Conservation (phyloP, 2,113 vertebrate species). For the Cyanistes caeruleus region DNA sequence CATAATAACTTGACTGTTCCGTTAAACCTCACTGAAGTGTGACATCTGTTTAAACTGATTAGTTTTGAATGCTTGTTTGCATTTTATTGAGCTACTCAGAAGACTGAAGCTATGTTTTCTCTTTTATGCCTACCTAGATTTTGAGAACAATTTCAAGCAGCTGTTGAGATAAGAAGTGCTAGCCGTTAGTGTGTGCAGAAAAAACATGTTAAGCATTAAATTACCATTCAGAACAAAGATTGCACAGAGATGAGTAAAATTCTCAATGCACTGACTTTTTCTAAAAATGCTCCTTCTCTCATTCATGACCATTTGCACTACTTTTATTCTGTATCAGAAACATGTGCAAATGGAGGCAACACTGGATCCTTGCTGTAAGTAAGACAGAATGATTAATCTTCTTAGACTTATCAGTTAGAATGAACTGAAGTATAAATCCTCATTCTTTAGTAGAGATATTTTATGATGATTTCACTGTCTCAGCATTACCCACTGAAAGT, state of each 20-base stretch:
- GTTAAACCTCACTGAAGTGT: not conserved
- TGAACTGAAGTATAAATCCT: not conserved
- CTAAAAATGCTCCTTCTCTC: not conserved
- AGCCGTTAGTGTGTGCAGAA: not conserved
- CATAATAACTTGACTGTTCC: slow-evolving; percentile 1
- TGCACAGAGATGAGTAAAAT: not conserved
- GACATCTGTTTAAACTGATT: slow-evolving; percentile 46
- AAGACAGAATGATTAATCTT: not conserved
- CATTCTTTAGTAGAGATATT: not conserved
- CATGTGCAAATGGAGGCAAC: not conserved
- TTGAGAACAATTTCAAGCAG: slow-evolving; percentile 7
- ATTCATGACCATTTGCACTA: not conserved
- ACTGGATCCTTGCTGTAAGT: not conserved
- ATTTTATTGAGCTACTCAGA: slow-evolving; percentile 9
- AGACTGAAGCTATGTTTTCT: slow-evolving; percentile 3
- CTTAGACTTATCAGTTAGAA: not conserved
- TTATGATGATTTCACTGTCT: not conserved
- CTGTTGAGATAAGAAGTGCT: not conserved
- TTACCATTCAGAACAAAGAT: slow-evolving; percentile 30
- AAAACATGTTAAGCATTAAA: slow-evolving; percentile 29
- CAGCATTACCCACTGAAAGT: not conserved
- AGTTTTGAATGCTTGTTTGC: not conserved
- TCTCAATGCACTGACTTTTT: not conserved
- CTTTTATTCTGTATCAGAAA: not conserved
- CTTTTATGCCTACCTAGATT: slow-evolving; percentile 47